Percentiles rank a stretch among this genome's conserved stretches.
Evolutionary conservation across 2,113 vertebrate genomes (phyloP).

Genomic region (Lasiurus cinereus): DNA sequence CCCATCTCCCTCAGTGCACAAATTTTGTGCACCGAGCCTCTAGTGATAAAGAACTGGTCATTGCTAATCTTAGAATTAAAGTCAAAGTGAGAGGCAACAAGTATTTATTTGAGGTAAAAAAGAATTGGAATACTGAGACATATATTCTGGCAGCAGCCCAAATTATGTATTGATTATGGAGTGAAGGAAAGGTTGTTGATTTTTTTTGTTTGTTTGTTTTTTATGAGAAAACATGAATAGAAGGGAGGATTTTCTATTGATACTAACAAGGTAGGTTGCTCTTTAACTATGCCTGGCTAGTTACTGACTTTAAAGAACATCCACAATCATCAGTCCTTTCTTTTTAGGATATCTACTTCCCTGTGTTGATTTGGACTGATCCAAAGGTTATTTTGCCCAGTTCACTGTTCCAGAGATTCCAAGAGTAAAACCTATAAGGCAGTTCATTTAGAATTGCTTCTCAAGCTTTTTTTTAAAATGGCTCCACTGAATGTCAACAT

Average conservation of each 20-base stretch:
- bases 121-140: neutral
- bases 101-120: neutral
- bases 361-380: neutral
- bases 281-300: neutral
- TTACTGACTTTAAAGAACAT: neutral
- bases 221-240: neutral
- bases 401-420: neutral
- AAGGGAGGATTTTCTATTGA: neutral
- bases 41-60: neutral
- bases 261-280: neutral
- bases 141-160: neutral
- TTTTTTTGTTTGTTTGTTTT: neutral
- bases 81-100: neutral
- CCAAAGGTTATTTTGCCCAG: neutral
- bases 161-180: neutral
- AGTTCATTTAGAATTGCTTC: neutral
- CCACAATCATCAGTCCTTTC: neutral
- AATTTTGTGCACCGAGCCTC: too few relatives aligned
- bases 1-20: too few relatives aligned
- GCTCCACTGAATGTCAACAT: neutral
- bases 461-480: neutral
- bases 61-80: neutral
- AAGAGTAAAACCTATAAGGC: neutral
- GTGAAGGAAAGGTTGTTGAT: neutral
- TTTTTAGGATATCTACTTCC: neutral